phyloP scores from a whole-genome alignment of 2,113 vertebrate genomes.

The Spheniscus mendiculus region DNA sequence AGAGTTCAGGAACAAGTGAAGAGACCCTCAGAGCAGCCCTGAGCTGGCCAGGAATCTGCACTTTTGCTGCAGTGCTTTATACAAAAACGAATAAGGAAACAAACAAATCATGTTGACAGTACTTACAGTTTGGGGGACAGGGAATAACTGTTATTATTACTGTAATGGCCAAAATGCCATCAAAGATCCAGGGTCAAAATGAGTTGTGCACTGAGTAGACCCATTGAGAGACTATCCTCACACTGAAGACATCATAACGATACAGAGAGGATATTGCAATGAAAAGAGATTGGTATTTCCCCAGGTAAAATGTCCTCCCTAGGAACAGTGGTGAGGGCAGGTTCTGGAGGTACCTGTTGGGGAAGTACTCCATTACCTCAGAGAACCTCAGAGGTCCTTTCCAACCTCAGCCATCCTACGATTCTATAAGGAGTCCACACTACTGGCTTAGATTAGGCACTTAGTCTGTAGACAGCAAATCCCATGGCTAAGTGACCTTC shows the following conservation, averaged over 20 bases:
- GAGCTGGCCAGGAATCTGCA: background rate
- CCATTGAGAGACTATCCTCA: background rate
- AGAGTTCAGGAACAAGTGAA: background rate
- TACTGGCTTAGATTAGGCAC: background rate
- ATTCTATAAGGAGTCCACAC: background rate
- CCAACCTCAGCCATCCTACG: background rate
- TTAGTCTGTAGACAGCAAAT: background rate
- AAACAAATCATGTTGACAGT: background rate
- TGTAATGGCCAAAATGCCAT: background rate
- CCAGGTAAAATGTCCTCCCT: background rate
- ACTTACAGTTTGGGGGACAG: background rate
- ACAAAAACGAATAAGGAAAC: background rate
- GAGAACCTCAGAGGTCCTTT: background rate
- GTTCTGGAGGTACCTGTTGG: background rate
- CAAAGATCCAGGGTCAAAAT: background rate
- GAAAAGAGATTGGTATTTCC: background rate
- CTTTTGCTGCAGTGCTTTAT: background rate
- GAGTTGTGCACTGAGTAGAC: background rate
- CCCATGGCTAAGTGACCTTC: background rate
- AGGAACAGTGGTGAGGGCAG: background rate
- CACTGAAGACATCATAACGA: background rate
- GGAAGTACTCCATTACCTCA: background rate
- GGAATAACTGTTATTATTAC: background rate
- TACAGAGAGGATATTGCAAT: background rate
- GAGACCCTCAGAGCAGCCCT: background rate